These are phyloP conservation scores for Rhynchonycteris naso DNA, from an alignment of 2,797 vertebrate genomes.

Conservation along the genomic window DNA sequence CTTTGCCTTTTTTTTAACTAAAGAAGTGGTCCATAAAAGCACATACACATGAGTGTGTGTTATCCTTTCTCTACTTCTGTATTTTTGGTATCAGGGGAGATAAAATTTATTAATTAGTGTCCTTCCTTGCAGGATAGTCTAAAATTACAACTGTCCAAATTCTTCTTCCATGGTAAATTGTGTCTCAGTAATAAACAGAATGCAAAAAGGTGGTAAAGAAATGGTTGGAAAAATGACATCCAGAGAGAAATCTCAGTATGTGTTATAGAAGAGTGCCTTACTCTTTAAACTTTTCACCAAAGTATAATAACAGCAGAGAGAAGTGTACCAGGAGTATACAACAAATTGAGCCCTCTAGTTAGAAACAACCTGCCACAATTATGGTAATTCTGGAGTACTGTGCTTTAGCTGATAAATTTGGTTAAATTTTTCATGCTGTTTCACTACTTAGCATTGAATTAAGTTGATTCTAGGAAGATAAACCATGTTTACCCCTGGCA, in stretches of 20 bases:
- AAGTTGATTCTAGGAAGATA: neutral
- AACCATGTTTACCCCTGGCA: neutral
- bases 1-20: neutral
- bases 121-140: neutral
- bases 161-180: neutral
- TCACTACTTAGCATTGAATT: neutral
- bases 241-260: neutral
- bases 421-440: neutral
- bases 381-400: neutral
- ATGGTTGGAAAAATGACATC: neutral
- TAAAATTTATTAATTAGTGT: neutral
- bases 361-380: neutral
- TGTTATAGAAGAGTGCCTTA: neutral
- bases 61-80: neutral
- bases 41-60: rapidly evolving
- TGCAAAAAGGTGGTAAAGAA: neutral
- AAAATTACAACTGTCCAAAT: neutral
- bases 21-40: neutral
- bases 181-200: neutral
- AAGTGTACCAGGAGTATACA: neutral
- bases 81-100: neutral
- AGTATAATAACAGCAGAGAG: neutral
- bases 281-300: neutral
- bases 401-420: neutral
- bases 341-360: neutral